phyloP scores from a whole-genome alignment of 2,113 vertebrate species.

The Coturnix japonica region DNA sequence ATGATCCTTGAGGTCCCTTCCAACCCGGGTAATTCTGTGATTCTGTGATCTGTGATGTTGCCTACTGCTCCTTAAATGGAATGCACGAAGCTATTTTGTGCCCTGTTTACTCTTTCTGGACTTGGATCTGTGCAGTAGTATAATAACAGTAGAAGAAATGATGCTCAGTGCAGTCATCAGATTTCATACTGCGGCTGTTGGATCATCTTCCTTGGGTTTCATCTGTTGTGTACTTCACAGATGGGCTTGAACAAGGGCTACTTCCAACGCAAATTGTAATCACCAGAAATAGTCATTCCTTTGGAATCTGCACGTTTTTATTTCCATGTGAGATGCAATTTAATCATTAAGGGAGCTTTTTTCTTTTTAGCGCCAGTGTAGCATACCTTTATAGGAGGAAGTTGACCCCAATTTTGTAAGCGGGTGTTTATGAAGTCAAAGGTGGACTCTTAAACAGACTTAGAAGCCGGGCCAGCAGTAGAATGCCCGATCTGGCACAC shows the following conservation, averaged over 20 bases:
- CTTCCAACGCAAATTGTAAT: conserved; percentile 81
- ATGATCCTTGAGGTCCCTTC: too few relatives aligned
- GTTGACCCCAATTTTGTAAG: conserved; percentile 80
- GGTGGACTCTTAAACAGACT: conserved; percentile 81
- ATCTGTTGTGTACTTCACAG: conserved; percentile 42
- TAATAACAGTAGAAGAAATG: neutral
- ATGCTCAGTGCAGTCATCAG: neutral
- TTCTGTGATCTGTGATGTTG: too few relatives aligned
- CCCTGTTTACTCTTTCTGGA: neutral
- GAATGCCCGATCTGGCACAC: conserved; percentile 77
- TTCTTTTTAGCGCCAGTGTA: conserved; percentile 55
- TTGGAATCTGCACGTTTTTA: conserved; percentile 80
- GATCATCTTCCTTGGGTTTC: conserved; percentile 33
- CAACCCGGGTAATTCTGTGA: too few relatives aligned
- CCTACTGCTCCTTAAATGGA: neutral
- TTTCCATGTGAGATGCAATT: conserved; percentile 81
- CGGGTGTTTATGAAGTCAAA: conserved; percentile 88
- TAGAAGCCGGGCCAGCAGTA: conserved; percentile 72
- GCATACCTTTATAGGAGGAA: conserved; percentile 66
- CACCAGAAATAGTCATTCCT: conserved; percentile 75
- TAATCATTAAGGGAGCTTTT: conserved; percentile 78
- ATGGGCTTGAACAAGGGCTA: conserved; percentile 49
- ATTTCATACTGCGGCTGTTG: neutral
- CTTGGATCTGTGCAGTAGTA: neutral
- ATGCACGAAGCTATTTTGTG: neutral